Base-by-base conservation (phyloP, 2,113 vertebrate genomes). In the Mormyrus lacerda region DNA sequence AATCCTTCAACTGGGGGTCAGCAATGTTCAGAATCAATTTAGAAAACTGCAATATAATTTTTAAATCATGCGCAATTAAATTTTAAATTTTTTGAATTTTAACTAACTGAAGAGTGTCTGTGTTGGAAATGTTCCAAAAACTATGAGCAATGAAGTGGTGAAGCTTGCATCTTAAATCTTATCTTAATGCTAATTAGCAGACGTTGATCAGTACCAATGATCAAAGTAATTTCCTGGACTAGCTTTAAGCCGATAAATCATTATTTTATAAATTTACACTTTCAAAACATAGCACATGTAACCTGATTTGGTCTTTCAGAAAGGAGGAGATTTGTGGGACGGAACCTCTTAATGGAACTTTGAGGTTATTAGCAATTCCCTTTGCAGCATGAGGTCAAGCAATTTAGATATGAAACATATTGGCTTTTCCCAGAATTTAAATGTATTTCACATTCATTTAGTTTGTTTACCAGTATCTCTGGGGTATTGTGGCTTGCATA, bases 401-500 rank as follows among this genome's bases (percentile, higher is more conserved):
- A 76, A 65, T 76, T 79, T 45, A 76, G 87, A 51, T 76, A 45
- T 88, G 48, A 35, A 69, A 88, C 87, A 76, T 35, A 50, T 27
- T 73, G 65, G 17, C 65, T 50, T 76, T 88, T 88, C 47, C 47
- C 1, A n/a, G 65, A 35, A 50, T 88, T 47, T 88, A 88, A 51
- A 31, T 88, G 45, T 50, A 47, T 88, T 76, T 88, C 45, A 50
- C 69, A 88, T 76, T 88, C 27, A 27, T 88, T 88, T 35, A 9
- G 24, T 50, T 50, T 88, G 61, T 47, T 73, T 87, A 76, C 31
- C 69, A 50, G 58, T 27, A 69, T 88, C 87, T 51, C 87, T 35
- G 44, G 87, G 58, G 87, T 88, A 48, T 50, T 79, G 61, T 50
- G n/a, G 15, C 27, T 47, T 31, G 44, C 87, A 79, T 50, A 76